Percentiles rank a stretch among this genome's conserved stretches.
Evolutionary conservation across 2,113 vertebrate species (phyloP).

Genomic region (Peromyscus californicus): DNA sequence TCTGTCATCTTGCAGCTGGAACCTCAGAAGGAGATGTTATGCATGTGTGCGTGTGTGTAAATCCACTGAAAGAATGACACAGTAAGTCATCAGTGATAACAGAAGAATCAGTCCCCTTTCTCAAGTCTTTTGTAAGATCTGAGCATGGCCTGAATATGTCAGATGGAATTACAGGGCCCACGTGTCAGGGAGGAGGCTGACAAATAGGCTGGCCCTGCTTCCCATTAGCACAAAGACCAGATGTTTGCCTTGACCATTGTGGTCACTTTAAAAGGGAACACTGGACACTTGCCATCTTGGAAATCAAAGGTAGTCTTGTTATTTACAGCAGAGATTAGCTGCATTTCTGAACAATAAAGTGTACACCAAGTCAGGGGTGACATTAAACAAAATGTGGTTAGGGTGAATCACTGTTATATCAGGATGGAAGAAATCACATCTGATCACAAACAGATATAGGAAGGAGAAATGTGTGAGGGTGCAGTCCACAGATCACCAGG

Average conservation of each 20-base stretch:
- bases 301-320: conserved; percentile 42
- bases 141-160: conserved; percentile 93
- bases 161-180: conserved; percentile 88
- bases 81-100: conserved; percentile 89
- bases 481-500: neutral
- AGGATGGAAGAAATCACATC: conserved; percentile 78
- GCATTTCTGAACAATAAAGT: conserved; percentile 60
- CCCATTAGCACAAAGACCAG: conserved; percentile 84
- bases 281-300: conserved; percentile 59
- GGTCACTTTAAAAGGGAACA: conserved; percentile 54
- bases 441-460: conserved; percentile 77
- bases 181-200: conserved; percentile 85
- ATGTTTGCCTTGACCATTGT: conserved; percentile 68
- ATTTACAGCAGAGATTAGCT: conserved; percentile 57
- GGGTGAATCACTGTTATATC: conserved; percentile 65
- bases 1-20: conserved; percentile 77
- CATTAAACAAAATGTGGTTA: conserved; percentile 78
- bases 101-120: conserved; percentile 90
- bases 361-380: conserved; percentile 65
- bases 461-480: conserved; percentile 32
- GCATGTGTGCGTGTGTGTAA: conserved; percentile 61
- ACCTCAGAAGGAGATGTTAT: conserved; percentile 70
- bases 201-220: conserved; percentile 83
- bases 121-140: conserved; percentile 90
- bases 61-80: conserved; percentile 86